Base-by-base conservation (phyloP, 2,888 invertebrate species). In the Gonocerus acuteangulatus region DNA sequence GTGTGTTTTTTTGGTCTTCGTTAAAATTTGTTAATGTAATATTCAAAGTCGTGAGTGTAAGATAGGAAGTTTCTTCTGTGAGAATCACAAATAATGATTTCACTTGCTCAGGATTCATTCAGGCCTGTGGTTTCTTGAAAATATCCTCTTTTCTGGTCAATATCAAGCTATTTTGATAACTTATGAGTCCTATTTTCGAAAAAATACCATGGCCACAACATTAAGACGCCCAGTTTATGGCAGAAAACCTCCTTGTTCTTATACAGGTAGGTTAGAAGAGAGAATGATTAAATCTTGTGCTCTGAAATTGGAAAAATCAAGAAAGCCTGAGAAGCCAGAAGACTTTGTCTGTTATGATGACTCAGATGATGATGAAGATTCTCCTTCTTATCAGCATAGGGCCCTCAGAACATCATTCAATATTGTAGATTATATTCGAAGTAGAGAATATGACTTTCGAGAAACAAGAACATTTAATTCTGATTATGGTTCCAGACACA, bases 321-420 rank as follows among this genome's bases (percentile, higher is more conserved):
- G 89, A 44, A 89, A 89, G 71, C 85, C 90, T 0, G 91, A 91
- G 67, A 91, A 91, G 71, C 89, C 89, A 0, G 91, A 92, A 72
- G 92, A 92, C 75, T 92, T 92, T 76, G 87, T 92, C 9, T 87
- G 87, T 66, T 92, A 92, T 71, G 89, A 91, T 21, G 89, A 90
- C 70, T 88, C 88, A 62, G 90, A 90, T 67, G 90, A 89, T 63
- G 91, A 91, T 66, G 89, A 89, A 68, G 90, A 89, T 69, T 79
- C 82, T 1, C 82, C 85, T 69, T 59, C 64, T 56, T 60, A 65
- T 4, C 84, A 86, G 69, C 84, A 84, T 70, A 84, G 82, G 67
- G 83, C 84, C 64, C 76, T 90, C 19, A 83, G 82, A 67, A 89
- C 89, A 0, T 89, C 90, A 0, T 89, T 86, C 72, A 92, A 87